phyloP scores from a whole-genome alignment of 2,888 invertebrate genomes.

The Cistogaster globosa region DNA sequence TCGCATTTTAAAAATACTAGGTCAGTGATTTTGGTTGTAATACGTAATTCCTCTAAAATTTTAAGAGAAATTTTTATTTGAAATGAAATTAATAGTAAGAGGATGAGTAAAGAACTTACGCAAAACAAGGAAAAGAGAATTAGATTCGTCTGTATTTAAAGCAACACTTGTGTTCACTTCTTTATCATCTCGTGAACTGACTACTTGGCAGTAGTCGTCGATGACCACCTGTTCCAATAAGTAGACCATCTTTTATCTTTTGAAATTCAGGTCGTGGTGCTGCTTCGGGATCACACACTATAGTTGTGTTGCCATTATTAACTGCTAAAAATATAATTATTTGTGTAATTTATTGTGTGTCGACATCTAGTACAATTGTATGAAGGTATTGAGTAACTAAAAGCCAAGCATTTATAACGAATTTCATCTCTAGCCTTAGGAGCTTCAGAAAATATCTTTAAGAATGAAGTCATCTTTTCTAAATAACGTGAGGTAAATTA shows the following conservation, averaged over 20 bases:
- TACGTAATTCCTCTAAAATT: slow-evolving; percentile 88
- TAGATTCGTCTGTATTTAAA: slow-evolving; percentile 91
- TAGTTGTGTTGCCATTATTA: slow-evolving; percentile 95
- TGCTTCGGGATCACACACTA: slow-evolving; percentile 96
- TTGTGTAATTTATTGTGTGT: slow-evolving; percentile 88
- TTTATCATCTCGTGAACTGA: slow-evolving; percentile 92
- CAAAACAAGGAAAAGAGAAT: slow-evolving; percentile 91
- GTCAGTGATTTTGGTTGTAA: slow-evolving; percentile 88
- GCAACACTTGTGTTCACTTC: slow-evolving; percentile 94
- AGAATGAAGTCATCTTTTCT: not conserved
- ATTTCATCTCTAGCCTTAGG: slow-evolving; percentile 95
- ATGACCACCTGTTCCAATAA: slow-evolving; percentile 90
- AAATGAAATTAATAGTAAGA: not conserved
- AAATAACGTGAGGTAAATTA: slow-evolving; percentile 21
- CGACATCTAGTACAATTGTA: slow-evolving; percentile 96
- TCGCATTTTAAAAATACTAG: slow-evolving; percentile 90
- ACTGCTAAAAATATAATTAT: slow-evolving; percentile 94
- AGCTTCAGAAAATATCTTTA: slow-evolving; percentile 91
- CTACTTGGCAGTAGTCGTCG: slow-evolving; percentile 92
- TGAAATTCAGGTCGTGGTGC: slow-evolving; percentile 94
- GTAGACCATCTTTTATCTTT: slow-evolving; percentile 94
- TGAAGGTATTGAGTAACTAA: slow-evolving; percentile 96
- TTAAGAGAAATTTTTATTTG: not conserved
- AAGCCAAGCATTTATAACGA: slow-evolving; percentile 96
- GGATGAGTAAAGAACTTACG: slow-evolving; percentile 84